Evolutionary conservation across 2,113 vertebrate species (phyloP).

Genomic region (Pipa parva): DNA sequence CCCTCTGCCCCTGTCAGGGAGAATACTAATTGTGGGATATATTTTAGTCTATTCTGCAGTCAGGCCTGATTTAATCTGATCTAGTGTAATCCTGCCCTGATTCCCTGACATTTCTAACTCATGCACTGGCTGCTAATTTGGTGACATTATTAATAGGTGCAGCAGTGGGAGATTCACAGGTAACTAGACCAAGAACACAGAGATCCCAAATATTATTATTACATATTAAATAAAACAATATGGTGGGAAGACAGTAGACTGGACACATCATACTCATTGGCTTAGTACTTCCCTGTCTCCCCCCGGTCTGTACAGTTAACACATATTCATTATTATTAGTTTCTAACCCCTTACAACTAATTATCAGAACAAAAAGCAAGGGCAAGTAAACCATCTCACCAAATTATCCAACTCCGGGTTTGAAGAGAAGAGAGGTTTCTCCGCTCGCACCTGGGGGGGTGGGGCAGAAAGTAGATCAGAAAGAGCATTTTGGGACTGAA

Average conservation of each 20-base stretch:
- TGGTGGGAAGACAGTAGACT: too few species aligned
- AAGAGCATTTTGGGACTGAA: not conserved
- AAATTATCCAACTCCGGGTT: conserved; percentile 99
- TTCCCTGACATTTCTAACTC: conserved; percentile 20
- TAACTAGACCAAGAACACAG: not conserved
- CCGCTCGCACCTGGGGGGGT: conserved; percentile 83
- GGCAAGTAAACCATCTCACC: conserved; percentile 70
- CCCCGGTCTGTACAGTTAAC: too few species aligned
- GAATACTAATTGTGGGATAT: conserved; percentile 47
- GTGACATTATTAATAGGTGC: conserved; percentile 14
- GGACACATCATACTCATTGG: too few species aligned
- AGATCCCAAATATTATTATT: not conserved
- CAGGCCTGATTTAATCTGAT: conserved; percentile 50
- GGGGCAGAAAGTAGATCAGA: not conserved
- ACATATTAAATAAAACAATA: too few species aligned
- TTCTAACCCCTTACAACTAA: too few species aligned
- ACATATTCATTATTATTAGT: too few species aligned
- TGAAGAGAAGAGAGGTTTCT: conserved; percentile 98
- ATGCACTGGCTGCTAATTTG: conserved; percentile 11
- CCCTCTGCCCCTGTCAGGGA: conserved; percentile 34
- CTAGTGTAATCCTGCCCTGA: conserved; percentile 48
- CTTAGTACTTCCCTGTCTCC: too few species aligned
- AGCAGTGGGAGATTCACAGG: conserved; percentile 20
- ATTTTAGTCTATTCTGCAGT: conserved; percentile 49
- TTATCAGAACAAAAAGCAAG: not conserved